Conservation (phyloP, 1,140 invertebrate species). For the Ganaspis sp. region DNA sequence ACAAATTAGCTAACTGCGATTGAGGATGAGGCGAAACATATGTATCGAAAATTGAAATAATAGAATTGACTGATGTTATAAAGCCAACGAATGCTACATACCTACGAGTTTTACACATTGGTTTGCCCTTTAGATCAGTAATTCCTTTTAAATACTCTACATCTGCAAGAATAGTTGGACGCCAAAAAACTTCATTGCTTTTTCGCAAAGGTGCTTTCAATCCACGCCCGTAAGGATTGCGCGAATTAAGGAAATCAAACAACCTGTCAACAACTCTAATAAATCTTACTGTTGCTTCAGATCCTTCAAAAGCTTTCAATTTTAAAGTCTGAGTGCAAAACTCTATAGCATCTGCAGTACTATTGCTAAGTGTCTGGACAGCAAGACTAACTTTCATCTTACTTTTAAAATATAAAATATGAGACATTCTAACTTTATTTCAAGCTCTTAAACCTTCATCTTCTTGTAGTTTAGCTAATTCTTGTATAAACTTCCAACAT, state of each 20-base stretch:
- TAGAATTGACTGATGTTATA: not conserved
- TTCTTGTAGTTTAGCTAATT: not conserved
- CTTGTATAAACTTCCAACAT: not conserved
- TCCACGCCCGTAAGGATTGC: constrained; percentile 41
- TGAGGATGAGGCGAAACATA: not conserved
- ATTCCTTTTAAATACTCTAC: not conserved
- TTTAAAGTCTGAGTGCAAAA: constrained; percentile 31
- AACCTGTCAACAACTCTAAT: constrained; percentile 50
- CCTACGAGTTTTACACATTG: not conserved
- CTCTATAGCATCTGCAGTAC: constrained; percentile 49
- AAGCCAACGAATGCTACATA: not conserved
- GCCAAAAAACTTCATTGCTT: constrained; percentile 19
- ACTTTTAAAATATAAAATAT: constrained; percentile 34
- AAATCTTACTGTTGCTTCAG: constrained; percentile 47
- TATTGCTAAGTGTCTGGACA: constrained; percentile 50
- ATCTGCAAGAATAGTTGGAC: not conserved
- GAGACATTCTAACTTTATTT: constrained; percentile 29
- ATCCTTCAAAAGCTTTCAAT: constrained; percentile 44
- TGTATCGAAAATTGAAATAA: not conserved
- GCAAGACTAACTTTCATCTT: constrained; percentile 44
- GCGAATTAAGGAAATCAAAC: constrained; percentile 56
- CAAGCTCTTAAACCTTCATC: constrained; percentile 34
- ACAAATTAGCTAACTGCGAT: constrained; percentile 38
- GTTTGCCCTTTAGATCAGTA: not conserved
- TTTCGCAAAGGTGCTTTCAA: constrained; percentile 51